phyloP scores from a whole-genome alignment of 2,797 vertebrate genomes.

The Aphelocoma californica region DNA sequence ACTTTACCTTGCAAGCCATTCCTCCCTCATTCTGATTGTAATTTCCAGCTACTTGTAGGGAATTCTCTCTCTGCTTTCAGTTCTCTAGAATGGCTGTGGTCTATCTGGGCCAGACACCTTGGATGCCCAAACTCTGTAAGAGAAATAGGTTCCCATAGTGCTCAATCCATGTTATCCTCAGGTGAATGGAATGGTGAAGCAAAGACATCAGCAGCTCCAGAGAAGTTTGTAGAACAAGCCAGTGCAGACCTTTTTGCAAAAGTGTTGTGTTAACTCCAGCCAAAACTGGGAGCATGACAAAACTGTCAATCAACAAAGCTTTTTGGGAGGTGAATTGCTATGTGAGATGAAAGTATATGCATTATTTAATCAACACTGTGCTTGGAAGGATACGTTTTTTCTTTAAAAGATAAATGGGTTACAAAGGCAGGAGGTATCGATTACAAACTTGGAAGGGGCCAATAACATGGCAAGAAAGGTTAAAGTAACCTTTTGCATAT shows the following conservation, averaged over 20 bases:
- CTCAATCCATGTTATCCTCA: not conserved
- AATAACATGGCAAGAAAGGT: conserved; percentile 47
- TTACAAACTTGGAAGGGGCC: conserved; percentile 21
- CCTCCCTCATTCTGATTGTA: not conserved
- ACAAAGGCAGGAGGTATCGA: conserved; percentile 38
- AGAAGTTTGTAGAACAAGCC: not conserved
- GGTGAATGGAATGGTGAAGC: not conserved
- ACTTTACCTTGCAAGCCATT: not conserved
- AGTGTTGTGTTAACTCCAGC: not conserved
- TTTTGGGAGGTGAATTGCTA: not conserved
- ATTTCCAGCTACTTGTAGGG: not conserved
- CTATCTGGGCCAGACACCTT: not conserved
- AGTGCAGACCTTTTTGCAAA: not conserved
- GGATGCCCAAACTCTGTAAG: not conserved
- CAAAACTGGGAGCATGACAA: not conserved
- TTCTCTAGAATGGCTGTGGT: not conserved
- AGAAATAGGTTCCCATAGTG: not conserved
- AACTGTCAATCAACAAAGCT: not conserved
- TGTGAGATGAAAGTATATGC: not conserved
- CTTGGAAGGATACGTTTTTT: conserved; percentile 19
- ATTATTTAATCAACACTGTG: conserved; percentile 54
- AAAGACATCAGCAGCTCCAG: not conserved
- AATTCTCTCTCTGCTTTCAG: not conserved
- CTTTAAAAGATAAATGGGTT: conserved; percentile 57
- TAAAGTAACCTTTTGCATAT: conserved; percentile 42